Percentiles rank a stretch among this genome's conserved stretches.
These are phyloP conservation scores for Drosophila mulleri DNA, from an alignment of 2,888 invertebrate genomes.

Conservation along the genomic window DNA sequence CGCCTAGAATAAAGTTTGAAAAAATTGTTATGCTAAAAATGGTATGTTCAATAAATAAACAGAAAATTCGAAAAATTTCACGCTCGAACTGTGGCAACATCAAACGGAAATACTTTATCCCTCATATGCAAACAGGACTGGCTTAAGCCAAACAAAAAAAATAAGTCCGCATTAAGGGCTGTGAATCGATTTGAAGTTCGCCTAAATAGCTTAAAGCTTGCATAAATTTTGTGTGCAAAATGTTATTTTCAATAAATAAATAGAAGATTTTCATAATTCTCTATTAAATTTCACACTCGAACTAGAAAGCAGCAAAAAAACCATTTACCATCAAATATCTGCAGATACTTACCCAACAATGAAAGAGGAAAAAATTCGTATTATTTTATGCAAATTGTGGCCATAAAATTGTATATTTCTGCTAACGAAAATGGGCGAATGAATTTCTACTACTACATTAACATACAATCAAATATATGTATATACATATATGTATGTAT, in stretches of 20 bases:
- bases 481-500: background rate
- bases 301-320: background rate
- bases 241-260: too few species aligned
- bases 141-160: background rate
- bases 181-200: background rate
- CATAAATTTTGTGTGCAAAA: too few species aligned
- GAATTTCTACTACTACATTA: background rate
- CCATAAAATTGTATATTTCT: background rate
- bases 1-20: too few species aligned
- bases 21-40: too few species aligned
- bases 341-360: background rate
- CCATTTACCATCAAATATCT: background rate
- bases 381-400: conserved; percentile 12
- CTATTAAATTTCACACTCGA: conserved; percentile 6
- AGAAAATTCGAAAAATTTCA: too few species aligned
- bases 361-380: background rate
- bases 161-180: background rate
- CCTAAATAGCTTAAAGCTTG: too few species aligned
- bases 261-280: background rate
- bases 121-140: background rate
- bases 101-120: background rate
- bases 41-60: too few species aligned
- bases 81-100: background rate
- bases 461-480: background rate
- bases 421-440: background rate